Percentiles rank a stretch among this genome's conserved stretches.
Evolutionary conservation across 2,888 invertebrate species (phyloP).

Genomic region (Cheilosia grossa): DNA sequence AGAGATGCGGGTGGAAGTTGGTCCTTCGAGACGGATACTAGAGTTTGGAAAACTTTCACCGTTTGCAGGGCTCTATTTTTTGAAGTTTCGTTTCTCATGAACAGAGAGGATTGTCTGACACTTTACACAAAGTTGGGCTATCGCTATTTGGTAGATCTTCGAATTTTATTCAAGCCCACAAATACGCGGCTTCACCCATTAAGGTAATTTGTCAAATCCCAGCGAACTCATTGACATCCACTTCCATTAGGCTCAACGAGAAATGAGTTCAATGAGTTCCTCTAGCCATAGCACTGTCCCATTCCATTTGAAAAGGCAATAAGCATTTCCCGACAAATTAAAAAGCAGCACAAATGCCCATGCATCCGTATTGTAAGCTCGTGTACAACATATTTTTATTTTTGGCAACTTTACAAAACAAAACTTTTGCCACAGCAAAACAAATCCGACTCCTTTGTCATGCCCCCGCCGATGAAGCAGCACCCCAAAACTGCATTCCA

Average conservation of each 20-base stretch:
- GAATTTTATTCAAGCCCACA: no score
- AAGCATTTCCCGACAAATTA: slow-evolving; percentile 37
- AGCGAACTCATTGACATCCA: background rate
- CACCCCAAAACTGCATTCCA: slow-evolving; percentile 45
- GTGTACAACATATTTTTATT: slow-evolving; percentile 35
- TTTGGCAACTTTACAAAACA: slow-evolving; percentile 67
- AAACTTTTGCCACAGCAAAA: slow-evolving; percentile 49
- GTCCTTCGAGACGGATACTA: background rate
- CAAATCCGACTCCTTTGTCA: background rate
- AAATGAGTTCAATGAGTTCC: background rate
- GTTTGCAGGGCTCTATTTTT: no score
- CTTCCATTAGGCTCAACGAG: slow-evolving; percentile 11
- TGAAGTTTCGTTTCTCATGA: no score
- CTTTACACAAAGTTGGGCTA: no score
- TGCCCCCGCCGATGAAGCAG: background rate
- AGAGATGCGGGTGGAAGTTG: background rate
- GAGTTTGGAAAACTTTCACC: background rate
- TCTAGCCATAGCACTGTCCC: background rate
- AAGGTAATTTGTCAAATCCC: background rate
- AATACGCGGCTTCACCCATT: background rate
- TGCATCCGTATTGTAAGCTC: slow-evolving; percentile 50
- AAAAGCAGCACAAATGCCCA: slow-evolving; percentile 58
- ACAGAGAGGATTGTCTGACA: no score
- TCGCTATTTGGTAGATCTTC: no score
- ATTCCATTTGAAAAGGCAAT: background rate